These are phyloP conservation scores for Lanistes nyassanus DNA, from an alignment of 1,140 invertebrate species.

Conservation along the genomic window DNA sequence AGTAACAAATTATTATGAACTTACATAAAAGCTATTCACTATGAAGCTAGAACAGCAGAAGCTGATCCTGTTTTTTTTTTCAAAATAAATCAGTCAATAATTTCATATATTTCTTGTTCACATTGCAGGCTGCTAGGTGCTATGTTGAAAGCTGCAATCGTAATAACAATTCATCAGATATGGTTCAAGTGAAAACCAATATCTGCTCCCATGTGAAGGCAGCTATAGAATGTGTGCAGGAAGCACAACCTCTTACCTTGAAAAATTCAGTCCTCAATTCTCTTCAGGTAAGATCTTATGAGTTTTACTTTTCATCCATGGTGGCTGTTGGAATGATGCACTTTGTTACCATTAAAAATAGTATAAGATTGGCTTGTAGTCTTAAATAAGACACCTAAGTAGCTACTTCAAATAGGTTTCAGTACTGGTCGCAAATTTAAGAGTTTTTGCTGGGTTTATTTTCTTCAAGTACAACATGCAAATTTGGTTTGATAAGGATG, in stretches of 20 bases:
- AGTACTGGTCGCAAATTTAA: not conserved
- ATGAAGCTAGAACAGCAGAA: too few relatives aligned
- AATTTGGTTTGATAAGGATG: not conserved
- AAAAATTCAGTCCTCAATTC: constrained; percentile 76
- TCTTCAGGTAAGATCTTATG: constrained; percentile 61
- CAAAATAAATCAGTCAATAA: not conserved
- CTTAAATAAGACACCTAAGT: not conserved
- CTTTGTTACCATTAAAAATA: not conserved
- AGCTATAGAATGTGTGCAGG: constrained; percentile 75
- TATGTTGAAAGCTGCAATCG: constrained; percentile 75
- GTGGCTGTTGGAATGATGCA: not conserved
- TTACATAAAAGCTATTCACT: not conserved
- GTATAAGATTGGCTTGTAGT: too few relatives aligned
- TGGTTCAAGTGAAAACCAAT: constrained; percentile 31
- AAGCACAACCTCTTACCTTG: constrained; percentile 74
- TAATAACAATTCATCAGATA: constrained; percentile 8
- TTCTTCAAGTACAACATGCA: not conserved
- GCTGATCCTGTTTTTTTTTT: too few relatives aligned
- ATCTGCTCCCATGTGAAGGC: constrained; percentile 78
- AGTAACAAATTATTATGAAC: not conserved
- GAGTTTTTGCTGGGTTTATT: not conserved
- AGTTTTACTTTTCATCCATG: not conserved
- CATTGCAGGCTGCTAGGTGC: constrained; percentile 71
- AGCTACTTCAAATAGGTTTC: too few relatives aligned
- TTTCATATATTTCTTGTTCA: not conserved